Percentiles rank a stretch among this genome's conserved stretches.
These are phyloP conservation scores for Tortrix viridana DNA, from an alignment of 2,888 invertebrate species.

Conservation along the genomic window DNA sequence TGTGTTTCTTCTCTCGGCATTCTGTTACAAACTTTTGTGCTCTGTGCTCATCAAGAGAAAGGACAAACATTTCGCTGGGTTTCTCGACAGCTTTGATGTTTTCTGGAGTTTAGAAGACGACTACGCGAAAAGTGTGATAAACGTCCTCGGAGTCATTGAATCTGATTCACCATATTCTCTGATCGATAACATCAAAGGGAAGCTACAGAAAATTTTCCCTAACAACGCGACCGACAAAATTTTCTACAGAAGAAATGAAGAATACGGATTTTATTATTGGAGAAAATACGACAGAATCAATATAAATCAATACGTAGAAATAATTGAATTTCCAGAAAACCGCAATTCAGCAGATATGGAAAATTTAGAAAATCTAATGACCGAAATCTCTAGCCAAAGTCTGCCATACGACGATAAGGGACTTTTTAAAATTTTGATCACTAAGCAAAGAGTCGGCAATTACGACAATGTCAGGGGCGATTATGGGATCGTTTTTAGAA, in stretches of 20 bases:
- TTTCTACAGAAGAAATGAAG: conserved; percentile 67
- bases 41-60: conserved; percentile 53
- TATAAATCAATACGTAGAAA: conserved; percentile 71
- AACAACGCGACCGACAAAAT: conserved; percentile 62
- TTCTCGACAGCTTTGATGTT: conserved; percentile 80
- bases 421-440: conserved; percentile 80
- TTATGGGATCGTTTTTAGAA: conserved; percentile 77
- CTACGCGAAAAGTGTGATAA: conserved; percentile 72
- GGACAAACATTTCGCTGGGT: conserved; percentile 67
- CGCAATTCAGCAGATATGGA: conserved; percentile 50
- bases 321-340: conserved; percentile 60
- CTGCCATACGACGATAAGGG: conserved; percentile 75
- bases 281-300: conserved; percentile 60
- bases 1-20: conserved; percentile 47
- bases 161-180: conserved; percentile 53
- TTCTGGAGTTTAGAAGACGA: conserved; percentile 82
- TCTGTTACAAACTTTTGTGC: conserved; percentile 57
- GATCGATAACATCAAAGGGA: conserved; percentile 53
- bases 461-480: conserved; percentile 46
- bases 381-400: conserved; percentile 63
- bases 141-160: conserved; percentile 75
- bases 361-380: conserved; percentile 64
- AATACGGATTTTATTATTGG: conserved; percentile 82
- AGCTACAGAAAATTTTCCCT: conserved; percentile 47
- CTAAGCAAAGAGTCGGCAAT: conserved; percentile 52